Evolutionary conservation across 1,140 invertebrate species (phyloP).

Genomic region (Leptinotarsa undecemlineata): DNA sequence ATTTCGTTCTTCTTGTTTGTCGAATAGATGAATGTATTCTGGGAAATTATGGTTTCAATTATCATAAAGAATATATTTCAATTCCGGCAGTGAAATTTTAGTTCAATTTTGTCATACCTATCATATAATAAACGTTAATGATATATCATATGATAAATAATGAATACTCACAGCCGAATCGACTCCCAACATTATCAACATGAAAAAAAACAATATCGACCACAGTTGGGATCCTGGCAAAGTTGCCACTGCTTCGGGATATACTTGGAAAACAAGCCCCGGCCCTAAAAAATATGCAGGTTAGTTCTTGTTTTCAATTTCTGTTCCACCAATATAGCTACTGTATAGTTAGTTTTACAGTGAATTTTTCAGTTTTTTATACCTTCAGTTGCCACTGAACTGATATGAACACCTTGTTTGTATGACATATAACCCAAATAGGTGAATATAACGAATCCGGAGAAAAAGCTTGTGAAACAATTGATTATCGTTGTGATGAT

Average conservation of each 20-base stretch:
- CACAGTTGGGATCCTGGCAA: constrained; percentile 84
- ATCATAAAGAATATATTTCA: too few relatives aligned
- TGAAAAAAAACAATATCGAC: constrained; percentile 93
- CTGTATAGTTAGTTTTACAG: background rate
- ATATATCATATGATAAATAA: too few relatives aligned
- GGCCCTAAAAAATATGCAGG: constrained; percentile 65
- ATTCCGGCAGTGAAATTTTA: too few relatives aligned
- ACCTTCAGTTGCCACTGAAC: constrained; percentile 83
- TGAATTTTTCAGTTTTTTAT: constrained; percentile 38
- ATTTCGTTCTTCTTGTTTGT: too few relatives aligned
- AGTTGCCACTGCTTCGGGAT: constrained; percentile 89
- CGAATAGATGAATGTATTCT: too few relatives aligned
- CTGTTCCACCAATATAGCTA: too few relatives aligned
- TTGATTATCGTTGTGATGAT: constrained; percentile 90
- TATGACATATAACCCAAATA: constrained; percentile 91
- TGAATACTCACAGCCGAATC: constrained; percentile 64
- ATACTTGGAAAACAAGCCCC: constrained; percentile 89
- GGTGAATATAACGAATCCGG: constrained; percentile 95
- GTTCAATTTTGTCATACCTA: too few relatives aligned
- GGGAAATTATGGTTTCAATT: too few relatives aligned
- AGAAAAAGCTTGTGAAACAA: constrained; percentile 90
- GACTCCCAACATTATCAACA: constrained; percentile 89
- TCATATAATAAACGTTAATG: too few relatives aligned
- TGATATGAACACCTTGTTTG: constrained; percentile 78
- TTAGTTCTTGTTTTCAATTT: too few relatives aligned